phyloP scores from a whole-genome alignment of 2,888 invertebrate species.

The Anoncus sp. region DNA sequence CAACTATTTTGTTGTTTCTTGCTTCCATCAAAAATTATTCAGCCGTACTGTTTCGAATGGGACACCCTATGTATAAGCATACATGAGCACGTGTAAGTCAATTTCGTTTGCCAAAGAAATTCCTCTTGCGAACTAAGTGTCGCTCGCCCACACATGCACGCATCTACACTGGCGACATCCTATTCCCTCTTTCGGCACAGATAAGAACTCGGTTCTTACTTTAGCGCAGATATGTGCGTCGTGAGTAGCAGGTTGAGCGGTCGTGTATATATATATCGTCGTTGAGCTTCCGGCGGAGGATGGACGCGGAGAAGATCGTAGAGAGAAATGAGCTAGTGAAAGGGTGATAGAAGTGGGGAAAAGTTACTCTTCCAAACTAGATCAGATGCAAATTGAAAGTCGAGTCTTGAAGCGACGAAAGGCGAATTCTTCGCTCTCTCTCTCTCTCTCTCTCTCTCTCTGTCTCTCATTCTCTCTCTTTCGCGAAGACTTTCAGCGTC shows the following conservation, averaged over 20 bases:
- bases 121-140: slow-evolving; percentile 45
- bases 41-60: too few relatives aligned
- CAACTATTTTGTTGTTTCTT: too few relatives aligned
- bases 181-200: slow-evolving; percentile 3
- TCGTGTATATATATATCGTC: slow-evolving; percentile 17
- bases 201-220: slow-evolving; percentile 32
- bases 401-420: slow-evolving; percentile 56
- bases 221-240: slow-evolving; percentile 33
- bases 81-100: slow-evolving; percentile 1
- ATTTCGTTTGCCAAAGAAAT: slow-evolving; percentile 28
- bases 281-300: slow-evolving; percentile 14
- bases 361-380: slow-evolving; percentile 63
- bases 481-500: slow-evolving; percentile 39
- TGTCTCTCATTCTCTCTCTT: slow-evolving; percentile 1
- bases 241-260: slow-evolving; percentile 11
- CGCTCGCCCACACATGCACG: not conserved
- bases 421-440: slow-evolving; percentile 39
- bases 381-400: slow-evolving; percentile 66
- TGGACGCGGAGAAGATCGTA: slow-evolving; percentile 3
- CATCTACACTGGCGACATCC: slow-evolving; percentile 6
- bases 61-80: slow-evolving; percentile 23
- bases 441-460: slow-evolving; percentile 13
- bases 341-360: slow-evolving; percentile 51
- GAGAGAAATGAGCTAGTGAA: slow-evolving; percentile 24
- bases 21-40: too few relatives aligned